Evolutionary conservation across 1,140 invertebrate genomes (phyloP).

Genomic region (Lasioglossum albipes): DNA sequence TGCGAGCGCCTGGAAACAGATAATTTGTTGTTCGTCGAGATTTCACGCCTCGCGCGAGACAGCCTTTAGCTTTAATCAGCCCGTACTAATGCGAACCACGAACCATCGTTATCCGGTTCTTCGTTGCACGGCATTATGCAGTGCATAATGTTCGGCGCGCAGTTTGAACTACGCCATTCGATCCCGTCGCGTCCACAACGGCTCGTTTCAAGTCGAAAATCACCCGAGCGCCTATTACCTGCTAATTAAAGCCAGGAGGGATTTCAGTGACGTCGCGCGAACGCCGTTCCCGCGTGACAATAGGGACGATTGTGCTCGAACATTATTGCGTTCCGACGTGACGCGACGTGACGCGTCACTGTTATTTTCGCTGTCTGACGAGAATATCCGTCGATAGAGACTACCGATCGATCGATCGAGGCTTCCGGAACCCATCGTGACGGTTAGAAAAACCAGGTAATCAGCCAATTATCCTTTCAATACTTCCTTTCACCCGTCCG

Average conservation of each 20-base stretch:
- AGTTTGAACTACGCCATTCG: constrained; percentile 11
- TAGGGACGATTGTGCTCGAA: constrained; percentile 30
- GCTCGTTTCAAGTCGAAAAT: constrained; percentile 14
- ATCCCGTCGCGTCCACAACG: constrained; percentile 6
- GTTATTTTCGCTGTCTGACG: constrained; percentile 32
- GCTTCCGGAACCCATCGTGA: neutral
- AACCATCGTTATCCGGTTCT: constrained; percentile 10
- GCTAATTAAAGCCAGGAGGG: constrained; percentile 46
- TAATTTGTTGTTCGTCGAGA: neutral
- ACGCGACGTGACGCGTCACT: neutral
- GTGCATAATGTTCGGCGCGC: constrained; percentile 14
- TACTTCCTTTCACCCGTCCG: too few species aligned
- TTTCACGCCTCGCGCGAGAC: neutral
- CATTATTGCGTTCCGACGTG: neutral
- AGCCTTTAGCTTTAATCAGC: constrained; percentile 18
- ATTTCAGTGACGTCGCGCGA: neutral
- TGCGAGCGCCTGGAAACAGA: neutral
- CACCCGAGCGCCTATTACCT: constrained; percentile 32
- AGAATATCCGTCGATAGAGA: neutral
- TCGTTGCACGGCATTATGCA: neutral
- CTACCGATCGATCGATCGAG: constrained; percentile 2
- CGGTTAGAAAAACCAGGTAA: neutral
- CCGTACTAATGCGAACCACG: constrained; percentile 27
- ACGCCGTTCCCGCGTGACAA: constrained; percentile 17
- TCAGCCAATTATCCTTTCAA: too few species aligned